phyloP scores from a whole-genome alignment of 2,888 invertebrate genomes.

The Fragum sueziense region DNA sequence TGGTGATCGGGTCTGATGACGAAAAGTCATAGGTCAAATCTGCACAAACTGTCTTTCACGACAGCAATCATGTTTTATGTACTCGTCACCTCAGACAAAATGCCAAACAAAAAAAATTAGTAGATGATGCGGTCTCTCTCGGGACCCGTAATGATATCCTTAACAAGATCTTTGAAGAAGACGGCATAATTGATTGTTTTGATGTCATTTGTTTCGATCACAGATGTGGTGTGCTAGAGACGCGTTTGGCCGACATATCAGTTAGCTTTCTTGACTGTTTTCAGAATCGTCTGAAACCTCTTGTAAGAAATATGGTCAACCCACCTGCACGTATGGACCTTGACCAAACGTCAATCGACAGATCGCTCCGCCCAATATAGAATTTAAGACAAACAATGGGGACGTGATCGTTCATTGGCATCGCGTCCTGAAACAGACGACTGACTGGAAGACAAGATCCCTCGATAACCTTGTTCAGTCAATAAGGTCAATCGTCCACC shows the following conservation, averaged over 20 bases:
- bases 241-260: not conserved
- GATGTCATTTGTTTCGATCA: conserved; percentile 7
- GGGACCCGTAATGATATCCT: conserved; percentile 22
- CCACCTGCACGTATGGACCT: not conserved
- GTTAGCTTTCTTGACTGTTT: not conserved
- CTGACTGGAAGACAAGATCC: conserved; percentile 6
- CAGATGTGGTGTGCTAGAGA: not conserved
- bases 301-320: not conserved
- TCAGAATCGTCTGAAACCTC: not conserved
- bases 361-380: too few relatives aligned
- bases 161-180: conserved; percentile 28
- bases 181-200: conserved; percentile 11
- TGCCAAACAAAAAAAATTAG: conserved; percentile 19
- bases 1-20: conserved; percentile 25
- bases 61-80: conserved; percentile 28
- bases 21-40: conserved; percentile 17
- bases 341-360: too few relatives aligned
- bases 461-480: conserved; percentile 7
- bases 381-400: too few relatives aligned
- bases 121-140: conserved; percentile 26
- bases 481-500: not conserved
- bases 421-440: conserved; percentile 13
- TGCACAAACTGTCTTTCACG: conserved; percentile 7
- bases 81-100: conserved; percentile 22
- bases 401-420: not conserved